Base-by-base conservation (phyloP, 1,140 invertebrate species). In the Ceratina japonica region DNA sequence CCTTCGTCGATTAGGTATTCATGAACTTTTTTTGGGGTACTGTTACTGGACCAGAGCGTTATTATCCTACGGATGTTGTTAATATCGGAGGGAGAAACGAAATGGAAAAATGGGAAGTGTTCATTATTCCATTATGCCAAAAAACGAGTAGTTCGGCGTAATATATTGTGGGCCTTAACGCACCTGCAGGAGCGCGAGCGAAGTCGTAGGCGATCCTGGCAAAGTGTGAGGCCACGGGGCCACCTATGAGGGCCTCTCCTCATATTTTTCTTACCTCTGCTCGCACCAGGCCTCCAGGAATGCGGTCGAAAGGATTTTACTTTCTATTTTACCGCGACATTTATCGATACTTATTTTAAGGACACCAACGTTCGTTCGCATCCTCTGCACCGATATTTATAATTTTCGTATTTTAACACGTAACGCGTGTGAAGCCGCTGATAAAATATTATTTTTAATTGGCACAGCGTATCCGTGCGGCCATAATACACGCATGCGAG, bases 331-430 rank as follows among this genome's bases (percentile, higher is more conserved):
- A 86, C 74, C 69, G 82, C 64, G 85, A 86, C 81, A 75, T 86
- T 86, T 86, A 86, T 86, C 81, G 85, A 84, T 62, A 81, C 78
- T 84, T 86, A 81, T 83, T 86, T 80, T 86, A 86, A 75, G 84
- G 74, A 72, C 79, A 86, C 79, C 74, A 52, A 62, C 74, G 79
- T 69, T 84, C 65, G 69, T 31, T 44, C 64, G 44, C 12, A 20
- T 52, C 71, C 73, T 69, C 54, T 64, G 63, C 59, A 12, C 27
- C 56, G 73, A 72, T 70, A 71, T 85, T 82, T 82, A 64, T 75
- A 85, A 72, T 65, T 75, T 75, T 59, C 71, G 56, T 62, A 77
- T 77, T 84, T 61, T 71, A 74, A 37, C 70, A 27, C 15, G 24
- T n/a, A 75, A 54, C 62, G n/a, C 5, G 56, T 54, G 52, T 24